Evolutionary conservation across 2,888 invertebrate species (phyloP), one percentile per base, ranked within the genome.

Genomic region (Yponomeuta sedellus): DNA sequence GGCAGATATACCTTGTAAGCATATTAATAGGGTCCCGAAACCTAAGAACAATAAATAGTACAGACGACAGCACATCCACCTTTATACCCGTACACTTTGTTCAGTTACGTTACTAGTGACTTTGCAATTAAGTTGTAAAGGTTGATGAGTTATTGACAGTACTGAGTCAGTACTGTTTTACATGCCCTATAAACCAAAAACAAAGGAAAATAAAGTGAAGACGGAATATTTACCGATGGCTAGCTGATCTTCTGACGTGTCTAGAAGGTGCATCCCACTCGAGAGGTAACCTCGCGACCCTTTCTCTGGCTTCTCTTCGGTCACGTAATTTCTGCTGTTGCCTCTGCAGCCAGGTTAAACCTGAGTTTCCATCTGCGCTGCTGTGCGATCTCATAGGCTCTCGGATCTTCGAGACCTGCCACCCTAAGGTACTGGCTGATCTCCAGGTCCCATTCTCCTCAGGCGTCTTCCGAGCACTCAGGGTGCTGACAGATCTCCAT

Each of bases 281-380:
- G 79, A 94, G 93, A 70, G 94, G 94, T 73, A 93, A 92, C 71
- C 94, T 92, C 81, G 96, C 95, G 77, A 95, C 94, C 69, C 94
- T 91, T 81, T 94, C 92, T 78, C 95, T 92, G 68, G 94, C 94
- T 79, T 96, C 96, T 74, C 94, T 93, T 72, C 95, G 92, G 74
- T 96, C 96, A 64, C 95, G 93, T 62, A 97, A 92, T 80, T 96
- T 96, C 80, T 95, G 93, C 78, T 97, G 96, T 78, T 97, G 96
- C 71, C 95, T 92, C 82, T 96, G 96, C 69, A 97, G 92, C 96
- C 96, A 97, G 66, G 96, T 95, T 70, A 94, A 86, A 28, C 92
- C 92, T n/a, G 91, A 86, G 70, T 84, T 84, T 58, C 83, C 84
- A 68, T 86, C 89, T 12, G 78, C 75, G 57, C 79, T 79, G 65